Base-by-base conservation (phyloP, 2,888 invertebrate species). In the Pandemis heparana region DNA sequence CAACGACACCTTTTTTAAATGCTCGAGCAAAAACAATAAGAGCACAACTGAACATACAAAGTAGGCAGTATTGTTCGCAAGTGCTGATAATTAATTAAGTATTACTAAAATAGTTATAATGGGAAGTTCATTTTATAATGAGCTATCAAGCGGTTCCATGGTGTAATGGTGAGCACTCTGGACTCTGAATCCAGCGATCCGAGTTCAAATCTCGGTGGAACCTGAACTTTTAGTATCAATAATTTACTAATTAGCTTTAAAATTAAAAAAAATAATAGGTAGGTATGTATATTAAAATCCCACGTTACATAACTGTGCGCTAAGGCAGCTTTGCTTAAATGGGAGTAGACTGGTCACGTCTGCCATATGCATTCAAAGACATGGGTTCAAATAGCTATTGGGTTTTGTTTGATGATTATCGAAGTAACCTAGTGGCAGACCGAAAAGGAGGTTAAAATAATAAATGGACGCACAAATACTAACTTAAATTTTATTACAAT, bases 121-220 rank as follows among this genome's bases (percentile, higher is more conserved):
- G 23, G 23, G 12, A 9, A 16, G 18, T 12, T 62, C 5, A 43
- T 18, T 9, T 62, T 62, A 1, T 43, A 18, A 62, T 43, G 5
- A n/a, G 38, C 32, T 32, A 61, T n/a, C 8, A 61, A 61, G 1
- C 59, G 59, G 59, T 59, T 60, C 38, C 38, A 38, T 60, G 14
- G n/a, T 61, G 39, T 61, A 95, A 95, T 94, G 95, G 95, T 95
- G 92, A 95, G 95, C 95, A 95, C 95, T 95, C 95, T 95, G 95
- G 95, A 95, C 95, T 95, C 91, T 95, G 95, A 95, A 95, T 95
- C 95, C 95, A 95, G 95, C 95, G 95, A 95, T 95, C 95, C 95
- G 95, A 95, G 95, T 95, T 95, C 95, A 95, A 95, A 95, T 95
- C 95, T 95, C 95, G 95, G 95, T 95, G 95, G 95, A 92, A 95